These are phyloP conservation scores for Gopherus flavomarginatus DNA, from an alignment of 2,113 vertebrate species.

Conservation along the genomic window DNA sequence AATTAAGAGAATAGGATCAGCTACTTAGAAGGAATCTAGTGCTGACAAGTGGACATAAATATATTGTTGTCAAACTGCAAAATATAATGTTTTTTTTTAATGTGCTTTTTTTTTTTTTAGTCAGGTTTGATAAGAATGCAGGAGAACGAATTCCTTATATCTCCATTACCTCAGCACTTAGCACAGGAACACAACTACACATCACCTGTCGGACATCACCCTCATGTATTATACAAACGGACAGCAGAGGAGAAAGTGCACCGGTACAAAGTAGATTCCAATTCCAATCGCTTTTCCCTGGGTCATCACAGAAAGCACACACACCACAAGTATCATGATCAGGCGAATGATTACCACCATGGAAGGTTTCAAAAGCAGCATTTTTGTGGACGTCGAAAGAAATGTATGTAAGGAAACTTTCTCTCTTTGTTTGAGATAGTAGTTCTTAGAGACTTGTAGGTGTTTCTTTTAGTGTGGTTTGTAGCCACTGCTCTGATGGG, in stretches of 20 bases:
- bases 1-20: neutral
- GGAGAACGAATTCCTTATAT: slow-evolving; percentile 92
- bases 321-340: slow-evolving; percentile 59
- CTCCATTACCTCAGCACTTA: slow-evolving; percentile 90
- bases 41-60: neutral
- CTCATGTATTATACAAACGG: slow-evolving; percentile 93
- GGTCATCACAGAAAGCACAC: slow-evolving; percentile 45
- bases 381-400: slow-evolving; percentile 98
- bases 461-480: neutral
- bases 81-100: neutral
- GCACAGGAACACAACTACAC: slow-evolving; percentile 90
- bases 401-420: slow-evolving; percentile 99
- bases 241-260: slow-evolving; percentile 87
- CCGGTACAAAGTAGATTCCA: slow-evolving; percentile 40
- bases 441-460: slow-evolving; percentile 15
- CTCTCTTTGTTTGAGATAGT: slow-evolving; percentile 69
- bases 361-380: slow-evolving; percentile 88
- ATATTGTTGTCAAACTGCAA: neutral
- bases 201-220: slow-evolving; percentile 87
- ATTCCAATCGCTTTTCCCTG: slow-evolving; percentile 12
- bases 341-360: slow-evolving; percentile 71
- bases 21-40: neutral
- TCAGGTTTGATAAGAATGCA: slow-evolving; percentile 92
- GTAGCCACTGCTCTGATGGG: neutral
- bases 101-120: slow-evolving; percentile 78